A percentile compares a stretch with the other conserved stretches of the same genome.
Conservation (phyloP, 1,140 invertebrate genomes). For the Anthonomus grandis region DNA sequence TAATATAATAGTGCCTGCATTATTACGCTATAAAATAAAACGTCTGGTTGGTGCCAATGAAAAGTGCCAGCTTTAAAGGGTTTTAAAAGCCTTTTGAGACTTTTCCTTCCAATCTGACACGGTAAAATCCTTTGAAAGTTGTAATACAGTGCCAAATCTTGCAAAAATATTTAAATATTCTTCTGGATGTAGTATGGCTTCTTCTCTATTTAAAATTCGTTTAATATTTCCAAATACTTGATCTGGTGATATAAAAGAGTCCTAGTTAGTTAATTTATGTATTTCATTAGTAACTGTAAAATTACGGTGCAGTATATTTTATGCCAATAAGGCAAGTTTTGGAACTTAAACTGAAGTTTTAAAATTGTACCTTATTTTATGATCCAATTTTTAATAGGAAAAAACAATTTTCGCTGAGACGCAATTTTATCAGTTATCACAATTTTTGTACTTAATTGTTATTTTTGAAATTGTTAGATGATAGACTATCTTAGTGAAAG, state of each 20-base stretch:
- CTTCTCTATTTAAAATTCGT: background rate
- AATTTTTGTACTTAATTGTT: too few species aligned
- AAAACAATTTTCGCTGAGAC: too few species aligned
- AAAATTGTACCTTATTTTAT: background rate
- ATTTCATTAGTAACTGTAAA: too few species aligned
- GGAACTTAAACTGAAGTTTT: background rate
- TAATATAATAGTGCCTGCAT: background rate
- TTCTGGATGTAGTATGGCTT: background rate
- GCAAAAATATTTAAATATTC: background rate
- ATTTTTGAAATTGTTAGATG: too few species aligned
- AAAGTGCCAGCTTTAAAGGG: background rate
- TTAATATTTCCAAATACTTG: background rate
- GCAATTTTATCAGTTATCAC: too few species aligned
- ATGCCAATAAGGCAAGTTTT: background rate
- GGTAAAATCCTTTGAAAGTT: too few species aligned
- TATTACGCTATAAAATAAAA: too few species aligned
- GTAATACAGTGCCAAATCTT: too few species aligned
- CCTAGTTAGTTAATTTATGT: too few species aligned
- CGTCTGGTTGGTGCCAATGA: background rate
- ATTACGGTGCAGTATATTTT: background rate
- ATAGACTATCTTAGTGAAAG: too few species aligned
- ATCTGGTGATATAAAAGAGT: too few species aligned
- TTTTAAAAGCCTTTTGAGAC: background rate
- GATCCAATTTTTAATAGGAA: too few species aligned
- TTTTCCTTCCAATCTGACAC: background rate